These are phyloP conservation scores for Ostrea edulis DNA, from an alignment of 1,140 invertebrate genomes.

Conservation along the genomic window DNA sequence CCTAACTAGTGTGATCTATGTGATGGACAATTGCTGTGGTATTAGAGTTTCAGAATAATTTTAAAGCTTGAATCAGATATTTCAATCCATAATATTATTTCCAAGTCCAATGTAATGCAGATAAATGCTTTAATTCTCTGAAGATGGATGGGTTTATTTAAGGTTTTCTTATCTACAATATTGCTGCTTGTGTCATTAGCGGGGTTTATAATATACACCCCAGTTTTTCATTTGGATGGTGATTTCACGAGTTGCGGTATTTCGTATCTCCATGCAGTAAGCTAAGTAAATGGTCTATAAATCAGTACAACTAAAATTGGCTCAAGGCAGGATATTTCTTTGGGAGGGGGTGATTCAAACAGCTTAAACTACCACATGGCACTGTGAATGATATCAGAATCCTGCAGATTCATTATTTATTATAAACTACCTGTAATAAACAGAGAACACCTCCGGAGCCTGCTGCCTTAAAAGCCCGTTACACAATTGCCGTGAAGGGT, in stretches of 20 bases:
- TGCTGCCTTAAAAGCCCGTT: conserved; percentile 10
- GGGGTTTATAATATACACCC: not conserved
- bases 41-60: too few relatives aligned
- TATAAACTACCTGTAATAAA: conserved; percentile 36
- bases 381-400: not conserved
- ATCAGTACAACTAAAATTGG: not conserved
- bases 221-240: not conserved
- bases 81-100: too few relatives aligned
- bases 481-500: conserved; percentile 1
- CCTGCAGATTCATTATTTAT: conserved; percentile 17
- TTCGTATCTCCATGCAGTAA: not conserved
- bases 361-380: not conserved
- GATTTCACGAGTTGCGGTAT: not conserved
- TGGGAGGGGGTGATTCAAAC: not conserved
- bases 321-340: not conserved
- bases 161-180: too few relatives aligned
- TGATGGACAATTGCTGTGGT: too few relatives aligned
- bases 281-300: not conserved
- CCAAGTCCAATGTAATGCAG: too few relatives aligned
- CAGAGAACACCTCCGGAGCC: not conserved
- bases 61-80: too few relatives aligned
- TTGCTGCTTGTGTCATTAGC: not conserved
- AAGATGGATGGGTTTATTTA: too few relatives aligned
- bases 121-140: too few relatives aligned
- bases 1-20: not conserved